These are phyloP conservation scores for Sylvia borin DNA, from an alignment of 2,797 vertebrate species.

Conservation along the genomic window DNA sequence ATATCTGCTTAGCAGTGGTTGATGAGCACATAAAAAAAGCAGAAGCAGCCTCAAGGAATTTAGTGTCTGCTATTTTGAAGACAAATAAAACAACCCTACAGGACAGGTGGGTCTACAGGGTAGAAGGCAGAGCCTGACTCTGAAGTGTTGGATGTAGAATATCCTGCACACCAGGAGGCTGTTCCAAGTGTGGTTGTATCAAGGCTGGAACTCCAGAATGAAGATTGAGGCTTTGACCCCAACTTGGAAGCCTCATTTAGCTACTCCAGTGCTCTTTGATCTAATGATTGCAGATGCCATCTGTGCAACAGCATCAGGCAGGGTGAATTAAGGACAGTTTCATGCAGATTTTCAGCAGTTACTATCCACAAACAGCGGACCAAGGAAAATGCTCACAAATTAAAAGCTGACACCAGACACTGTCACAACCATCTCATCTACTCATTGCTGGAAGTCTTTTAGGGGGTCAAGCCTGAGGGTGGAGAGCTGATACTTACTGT, in stretches of 20 bases:
- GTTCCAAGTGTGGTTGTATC: neutral
- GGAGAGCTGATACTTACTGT: slow-evolving; percentile 1
- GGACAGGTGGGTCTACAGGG: neutral
- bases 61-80: neutral
- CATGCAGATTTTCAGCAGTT: neutral
- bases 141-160: neutral
- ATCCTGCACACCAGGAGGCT: neutral
- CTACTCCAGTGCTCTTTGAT: neutral
- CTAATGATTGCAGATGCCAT: neutral
- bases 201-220: neutral
- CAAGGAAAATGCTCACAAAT: neutral
- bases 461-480: neutral
- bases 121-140: neutral
- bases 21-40: neutral
- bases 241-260: neutral
- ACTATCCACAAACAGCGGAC: neutral
- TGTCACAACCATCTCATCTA: neutral
- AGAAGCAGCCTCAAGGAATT: neutral
- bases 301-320: neutral
- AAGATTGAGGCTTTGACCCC: neutral
- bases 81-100: neutral
- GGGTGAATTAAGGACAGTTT: slow-evolving; percentile 59
- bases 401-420: slow-evolving; percentile 44
- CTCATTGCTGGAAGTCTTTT: neutral
- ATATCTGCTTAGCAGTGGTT: neutral